Conservation (phyloP, 2,797 vertebrate species). For the Lophius americanus region DNA sequence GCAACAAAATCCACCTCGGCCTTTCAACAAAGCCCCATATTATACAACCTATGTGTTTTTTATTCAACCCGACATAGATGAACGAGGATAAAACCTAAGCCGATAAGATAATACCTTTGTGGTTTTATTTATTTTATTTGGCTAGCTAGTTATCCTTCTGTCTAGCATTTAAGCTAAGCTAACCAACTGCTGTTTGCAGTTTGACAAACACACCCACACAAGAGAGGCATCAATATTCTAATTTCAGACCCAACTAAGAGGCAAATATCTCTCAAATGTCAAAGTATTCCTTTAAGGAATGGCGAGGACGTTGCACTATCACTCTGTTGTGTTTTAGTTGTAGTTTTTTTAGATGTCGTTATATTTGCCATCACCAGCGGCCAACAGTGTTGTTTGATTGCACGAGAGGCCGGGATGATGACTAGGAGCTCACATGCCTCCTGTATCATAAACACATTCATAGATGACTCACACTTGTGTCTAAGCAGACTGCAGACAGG, state of each 20-base stretch:
- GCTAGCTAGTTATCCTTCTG: too few species aligned
- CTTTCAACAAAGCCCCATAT: too few species aligned
- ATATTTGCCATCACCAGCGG: too few species aligned
- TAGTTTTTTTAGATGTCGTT: too few species aligned
- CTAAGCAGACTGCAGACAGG: slow-evolving; percentile 22
- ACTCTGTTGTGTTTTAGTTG: too few species aligned
- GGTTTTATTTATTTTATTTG: neutral
- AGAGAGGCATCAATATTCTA: neutral
- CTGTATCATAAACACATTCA: neutral
- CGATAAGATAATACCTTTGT: neutral
- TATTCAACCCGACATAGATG: neutral
- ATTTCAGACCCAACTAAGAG: too few species aligned
- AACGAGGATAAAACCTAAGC: neutral
- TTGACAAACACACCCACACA: neutral
- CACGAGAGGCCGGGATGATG: neutral
- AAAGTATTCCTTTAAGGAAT: too few species aligned
- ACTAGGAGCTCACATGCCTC: slow-evolving; percentile 15
- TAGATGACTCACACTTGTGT: slow-evolving; percentile 10
- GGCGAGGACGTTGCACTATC: too few species aligned
- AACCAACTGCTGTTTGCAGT: neutral
- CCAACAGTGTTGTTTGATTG: slow-evolving; percentile 5
- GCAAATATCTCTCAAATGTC: too few species aligned
- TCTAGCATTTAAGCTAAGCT: neutral
- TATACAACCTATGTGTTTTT: neutral
- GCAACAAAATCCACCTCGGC: neutral